phyloP scores from a whole-genome alignment of 2,113 vertebrate genomes.

The Dipodomys stephensi region DNA sequence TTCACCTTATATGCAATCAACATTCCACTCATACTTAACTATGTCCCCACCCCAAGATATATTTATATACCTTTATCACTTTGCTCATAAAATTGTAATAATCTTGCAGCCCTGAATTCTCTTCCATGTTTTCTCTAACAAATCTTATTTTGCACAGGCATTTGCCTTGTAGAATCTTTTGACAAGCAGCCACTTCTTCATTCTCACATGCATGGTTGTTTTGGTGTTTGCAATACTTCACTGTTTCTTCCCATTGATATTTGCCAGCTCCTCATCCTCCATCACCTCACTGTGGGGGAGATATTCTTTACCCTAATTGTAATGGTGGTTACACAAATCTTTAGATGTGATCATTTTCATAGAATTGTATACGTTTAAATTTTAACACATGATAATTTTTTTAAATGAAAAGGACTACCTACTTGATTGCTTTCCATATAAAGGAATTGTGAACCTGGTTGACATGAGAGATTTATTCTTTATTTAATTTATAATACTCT shows the following conservation, averaged over 20 bases:
- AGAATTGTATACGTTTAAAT: no score
- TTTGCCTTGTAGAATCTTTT: slow-evolving; percentile 20
- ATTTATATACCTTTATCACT: not conserved
- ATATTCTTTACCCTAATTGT: no score
- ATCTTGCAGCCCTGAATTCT: not conserved
- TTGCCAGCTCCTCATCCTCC: slow-evolving; percentile 4
- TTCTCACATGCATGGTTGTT: not conserved
- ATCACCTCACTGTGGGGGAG: no score
- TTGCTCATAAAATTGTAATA: not conserved
- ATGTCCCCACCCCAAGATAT: not conserved
- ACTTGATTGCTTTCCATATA: no score
- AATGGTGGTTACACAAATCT: no score
- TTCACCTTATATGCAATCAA: not conserved
- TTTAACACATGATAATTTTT: no score
- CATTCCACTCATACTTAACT: not conserved
- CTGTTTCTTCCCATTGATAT: slow-evolving; percentile 25
- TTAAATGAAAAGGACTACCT: no score
- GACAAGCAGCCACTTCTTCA: not conserved
- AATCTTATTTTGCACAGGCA: not conserved
- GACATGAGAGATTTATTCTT: no score
- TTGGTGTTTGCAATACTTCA: not conserved
- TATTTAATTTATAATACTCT: no score
- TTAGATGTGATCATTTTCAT: no score
- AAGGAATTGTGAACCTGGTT: no score
- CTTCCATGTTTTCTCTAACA: not conserved